phyloP scores from a whole-genome alignment of 2,888 invertebrate species.

The Flexamia atlantica region DNA sequence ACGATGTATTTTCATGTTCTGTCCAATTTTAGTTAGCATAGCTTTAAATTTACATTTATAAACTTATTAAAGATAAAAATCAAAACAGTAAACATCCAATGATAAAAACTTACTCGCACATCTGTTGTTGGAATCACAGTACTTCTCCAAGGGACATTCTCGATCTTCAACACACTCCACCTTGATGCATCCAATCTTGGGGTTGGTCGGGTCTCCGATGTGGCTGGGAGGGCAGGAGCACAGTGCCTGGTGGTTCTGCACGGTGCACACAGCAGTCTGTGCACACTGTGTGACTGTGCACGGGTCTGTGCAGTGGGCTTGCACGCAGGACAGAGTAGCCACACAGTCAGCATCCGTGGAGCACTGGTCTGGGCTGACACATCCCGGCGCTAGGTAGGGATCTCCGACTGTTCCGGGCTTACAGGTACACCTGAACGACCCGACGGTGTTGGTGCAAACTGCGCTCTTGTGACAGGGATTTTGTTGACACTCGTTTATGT shows the following conservation, averaged over 20 bases:
- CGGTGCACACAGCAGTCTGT: conserved; percentile 85
- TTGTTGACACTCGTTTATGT: conserved; percentile 90
- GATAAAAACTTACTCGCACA: conserved; percentile 81
- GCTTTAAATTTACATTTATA: no score
- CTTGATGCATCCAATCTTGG: conserved; percentile 89
- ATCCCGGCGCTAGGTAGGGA: conserved; percentile 84
- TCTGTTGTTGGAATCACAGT: conserved; percentile 88
- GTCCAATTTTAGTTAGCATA: no score
- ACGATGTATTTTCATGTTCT: no score
- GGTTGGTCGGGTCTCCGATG: conserved; percentile 88
- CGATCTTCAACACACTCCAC: conserved; percentile 90
- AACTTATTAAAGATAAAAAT: no score
- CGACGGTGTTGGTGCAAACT: conserved; percentile 87
- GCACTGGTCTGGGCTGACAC: conserved; percentile 87
- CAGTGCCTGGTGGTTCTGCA: conserved; percentile 83
- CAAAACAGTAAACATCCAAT: not conserved
- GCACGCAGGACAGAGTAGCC: conserved; percentile 85
- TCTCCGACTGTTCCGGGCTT: conserved; percentile 89
- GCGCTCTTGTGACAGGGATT: conserved; percentile 89
- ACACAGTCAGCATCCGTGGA: conserved; percentile 85
- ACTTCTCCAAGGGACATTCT: conserved; percentile 86
- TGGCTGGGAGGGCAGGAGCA: conserved; percentile 90
- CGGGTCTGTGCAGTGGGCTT: conserved; percentile 89
- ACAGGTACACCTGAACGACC: conserved; percentile 89
- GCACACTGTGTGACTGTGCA: conserved; percentile 86